phyloP scores from a whole-genome alignment of 2,797 vertebrate genomes.

The Gambelia wislizenii region DNA sequence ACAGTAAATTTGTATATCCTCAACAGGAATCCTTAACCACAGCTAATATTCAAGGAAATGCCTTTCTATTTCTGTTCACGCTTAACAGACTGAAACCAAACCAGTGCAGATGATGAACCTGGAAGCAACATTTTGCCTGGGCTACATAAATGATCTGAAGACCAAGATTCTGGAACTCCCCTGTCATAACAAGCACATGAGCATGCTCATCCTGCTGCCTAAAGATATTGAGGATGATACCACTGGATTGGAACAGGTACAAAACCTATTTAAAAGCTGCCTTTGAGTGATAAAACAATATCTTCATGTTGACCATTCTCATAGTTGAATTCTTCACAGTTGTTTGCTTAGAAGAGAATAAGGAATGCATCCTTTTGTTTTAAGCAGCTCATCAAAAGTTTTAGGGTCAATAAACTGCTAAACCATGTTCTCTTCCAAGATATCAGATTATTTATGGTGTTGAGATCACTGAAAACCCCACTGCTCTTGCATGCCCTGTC shows the following conservation, averaged over 20 bases:
- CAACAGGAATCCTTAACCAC: not conserved
- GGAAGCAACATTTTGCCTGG: slow-evolving; percentile 81
- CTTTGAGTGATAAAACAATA: not conserved
- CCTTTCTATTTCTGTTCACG: slow-evolving; percentile 24
- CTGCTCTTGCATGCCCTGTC: not conserved
- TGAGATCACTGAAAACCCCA: not conserved
- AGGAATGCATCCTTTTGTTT: not conserved
- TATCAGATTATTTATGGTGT: not conserved
- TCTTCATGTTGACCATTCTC: not conserved
- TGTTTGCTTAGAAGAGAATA: slow-evolving; percentile 8
- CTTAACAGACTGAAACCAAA: slow-evolving; percentile 79
- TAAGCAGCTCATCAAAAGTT: not conserved
- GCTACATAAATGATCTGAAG: slow-evolving; percentile 78
- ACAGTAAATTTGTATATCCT: slow-evolving; percentile 2
- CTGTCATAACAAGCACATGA: slow-evolving; percentile 81
- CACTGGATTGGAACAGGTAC: slow-evolving; percentile 82
- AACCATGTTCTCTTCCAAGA: not conserved
- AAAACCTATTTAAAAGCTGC: not conserved
- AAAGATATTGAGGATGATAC: slow-evolving; percentile 80
- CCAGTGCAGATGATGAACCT: slow-evolving; percentile 83
- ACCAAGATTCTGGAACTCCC: slow-evolving; percentile 82
- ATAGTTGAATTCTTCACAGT: not conserved
- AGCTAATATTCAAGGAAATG: not conserved
- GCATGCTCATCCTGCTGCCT: slow-evolving; percentile 82
- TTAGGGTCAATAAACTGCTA: not conserved